Conservation (phyloP, 2,888 invertebrate species). For the Dolomedes plantarius region DNA sequence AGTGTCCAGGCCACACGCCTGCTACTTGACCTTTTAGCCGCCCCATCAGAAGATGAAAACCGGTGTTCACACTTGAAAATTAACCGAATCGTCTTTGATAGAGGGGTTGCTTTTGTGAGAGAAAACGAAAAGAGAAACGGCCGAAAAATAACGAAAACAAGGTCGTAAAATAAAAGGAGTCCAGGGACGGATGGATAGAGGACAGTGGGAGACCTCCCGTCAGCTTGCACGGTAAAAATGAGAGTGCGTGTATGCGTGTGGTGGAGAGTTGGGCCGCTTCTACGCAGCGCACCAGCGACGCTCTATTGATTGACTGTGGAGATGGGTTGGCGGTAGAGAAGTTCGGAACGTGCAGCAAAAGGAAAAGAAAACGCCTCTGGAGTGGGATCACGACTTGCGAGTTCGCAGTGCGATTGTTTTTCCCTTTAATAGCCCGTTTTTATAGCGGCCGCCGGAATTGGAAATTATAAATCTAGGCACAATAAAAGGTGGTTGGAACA, state of each 20-base stretch:
- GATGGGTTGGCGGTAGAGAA: constrained; percentile 25
- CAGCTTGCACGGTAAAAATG: constrained; percentile 21
- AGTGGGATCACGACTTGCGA: constrained; percentile 10
- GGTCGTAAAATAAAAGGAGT: neutral
- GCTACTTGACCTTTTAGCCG: constrained; percentile 34
- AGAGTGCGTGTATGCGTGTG: constrained; percentile 30
- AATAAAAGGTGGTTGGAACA: too few relatives aligned
- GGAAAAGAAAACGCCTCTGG: constrained; percentile 27
- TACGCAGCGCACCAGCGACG: constrained; percentile 33
- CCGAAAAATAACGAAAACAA: neutral
- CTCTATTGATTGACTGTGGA: constrained; percentile 37
- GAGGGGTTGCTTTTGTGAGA: neutral
- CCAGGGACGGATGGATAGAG: constrained; percentile 27
- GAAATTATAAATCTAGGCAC: neutral
- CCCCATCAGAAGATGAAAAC: constrained; percentile 10
- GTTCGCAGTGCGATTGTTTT: neutral
- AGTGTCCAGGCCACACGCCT: constrained; percentile 2
- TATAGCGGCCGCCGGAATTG: neutral
- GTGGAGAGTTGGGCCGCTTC: neutral
- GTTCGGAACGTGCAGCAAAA: constrained; percentile 14
- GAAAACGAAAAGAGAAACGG: neutral
- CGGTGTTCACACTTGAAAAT: neutral
- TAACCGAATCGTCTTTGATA: neutral
- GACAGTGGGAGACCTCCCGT: constrained; percentile 7
- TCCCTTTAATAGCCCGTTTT: neutral